Evolutionary conservation across 2,888 invertebrate genomes (phyloP).

Genomic region (Clitarchus hookeri): DNA sequence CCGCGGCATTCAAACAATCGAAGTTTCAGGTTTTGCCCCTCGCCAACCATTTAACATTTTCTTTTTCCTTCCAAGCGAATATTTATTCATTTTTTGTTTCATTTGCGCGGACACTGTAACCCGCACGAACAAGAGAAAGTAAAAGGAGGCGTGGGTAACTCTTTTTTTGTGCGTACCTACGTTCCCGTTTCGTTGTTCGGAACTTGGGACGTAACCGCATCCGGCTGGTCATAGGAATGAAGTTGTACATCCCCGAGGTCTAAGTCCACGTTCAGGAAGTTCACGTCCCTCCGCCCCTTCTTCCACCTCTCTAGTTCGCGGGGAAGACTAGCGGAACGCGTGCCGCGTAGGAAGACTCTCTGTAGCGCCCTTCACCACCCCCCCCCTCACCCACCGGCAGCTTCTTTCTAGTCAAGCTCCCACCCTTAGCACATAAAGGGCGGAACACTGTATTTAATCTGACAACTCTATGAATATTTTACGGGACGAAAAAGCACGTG

Average conservation of each 20-base stretch:
- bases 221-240: background rate
- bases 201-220: conserved; percentile 6
- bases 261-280: background rate
- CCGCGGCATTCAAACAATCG: background rate
- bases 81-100: background rate
- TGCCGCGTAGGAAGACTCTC: background rate
- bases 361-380: too few species aligned
- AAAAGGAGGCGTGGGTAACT: background rate
- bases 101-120: background rate
- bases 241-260: background rate
- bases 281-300: background rate
- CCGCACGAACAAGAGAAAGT: background rate
- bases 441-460: conserved; percentile 22
- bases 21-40: background rate
- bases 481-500: background rate
- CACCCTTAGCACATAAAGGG: conserved; percentile 27
- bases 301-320: background rate
- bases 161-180: background rate
- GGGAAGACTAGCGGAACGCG: background rate
- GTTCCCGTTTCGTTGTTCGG: background rate
- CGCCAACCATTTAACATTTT: background rate
- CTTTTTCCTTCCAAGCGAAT: background rate
- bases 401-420: conserved; percentile 18
- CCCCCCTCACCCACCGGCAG: background rate
- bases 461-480: conserved; percentile 24